Percentiles rank a stretch among this genome's conserved stretches.
Evolutionary conservation across 2,888 invertebrate genomes (phyloP).

Genomic region (Petrophora chlorosata): DNA sequence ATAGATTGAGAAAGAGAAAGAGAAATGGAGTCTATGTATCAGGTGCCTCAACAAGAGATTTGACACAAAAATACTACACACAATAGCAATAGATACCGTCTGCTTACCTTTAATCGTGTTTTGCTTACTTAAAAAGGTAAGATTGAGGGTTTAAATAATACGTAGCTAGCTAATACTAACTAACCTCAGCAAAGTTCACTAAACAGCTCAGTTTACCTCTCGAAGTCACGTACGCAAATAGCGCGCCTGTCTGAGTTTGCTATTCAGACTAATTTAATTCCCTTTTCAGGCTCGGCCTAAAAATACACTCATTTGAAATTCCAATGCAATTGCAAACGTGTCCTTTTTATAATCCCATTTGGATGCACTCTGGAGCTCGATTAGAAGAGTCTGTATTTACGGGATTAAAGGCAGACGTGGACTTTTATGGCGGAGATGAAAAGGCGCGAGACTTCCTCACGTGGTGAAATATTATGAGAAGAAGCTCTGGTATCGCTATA

Average conservation of each 20-base stretch:
- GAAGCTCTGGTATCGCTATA: too few species aligned
- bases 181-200: too few species aligned
- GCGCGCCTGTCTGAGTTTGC: conserved; percentile 51
- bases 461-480: not conserved
- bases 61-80: too few species aligned
- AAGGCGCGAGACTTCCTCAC: too few species aligned
- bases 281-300: conserved; percentile 70
- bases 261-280: conserved; percentile 71
- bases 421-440: conserved; percentile 6
- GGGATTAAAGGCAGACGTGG: conserved; percentile 37
- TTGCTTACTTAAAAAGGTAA: too few species aligned
- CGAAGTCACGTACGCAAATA: conserved; percentile 57
- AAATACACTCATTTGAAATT: conserved; percentile 79
- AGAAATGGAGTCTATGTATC: too few species aligned
- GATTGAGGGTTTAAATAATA: too few species aligned
- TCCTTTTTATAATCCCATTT: conserved; percentile 71
- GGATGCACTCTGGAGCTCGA: conserved; percentile 58
- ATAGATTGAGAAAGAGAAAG: too few species aligned
- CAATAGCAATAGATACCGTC: too few species aligned
- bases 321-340: conserved; percentile 70
- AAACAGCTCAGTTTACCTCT: conserved; percentile 21
- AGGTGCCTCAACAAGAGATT: too few species aligned
- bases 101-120: too few species aligned
- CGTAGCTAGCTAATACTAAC: too few species aligned
- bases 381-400: conserved; percentile 51